These are phyloP conservation scores for Drosophila putrida DNA, from an alignment of 2,888 invertebrate genomes.

Conservation along the genomic window DNA sequence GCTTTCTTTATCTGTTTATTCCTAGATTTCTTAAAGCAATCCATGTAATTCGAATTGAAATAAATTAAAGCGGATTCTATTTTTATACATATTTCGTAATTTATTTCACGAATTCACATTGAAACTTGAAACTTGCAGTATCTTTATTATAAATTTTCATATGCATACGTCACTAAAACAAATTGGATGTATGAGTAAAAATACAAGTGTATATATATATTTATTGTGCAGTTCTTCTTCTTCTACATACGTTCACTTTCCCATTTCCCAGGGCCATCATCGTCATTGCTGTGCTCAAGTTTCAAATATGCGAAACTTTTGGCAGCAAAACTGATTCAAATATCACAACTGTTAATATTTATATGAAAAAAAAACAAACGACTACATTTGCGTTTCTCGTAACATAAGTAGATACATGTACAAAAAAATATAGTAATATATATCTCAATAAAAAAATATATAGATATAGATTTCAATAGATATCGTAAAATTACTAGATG, in stretches of 20 bases:
- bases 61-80: neutral
- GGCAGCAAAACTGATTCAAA: conserved; percentile 55
- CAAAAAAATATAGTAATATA: conserved; percentile 11
- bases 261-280: conserved; percentile 31
- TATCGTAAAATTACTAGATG: conserved; percentile 13
- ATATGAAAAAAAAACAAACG: conserved; percentile 66
- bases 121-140: neutral
- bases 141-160: neutral
- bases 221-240: conserved; percentile 34
- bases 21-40: too few relatives aligned
- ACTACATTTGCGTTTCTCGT: conserved; percentile 56
- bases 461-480: conserved; percentile 1
- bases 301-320: conserved; percentile 22
- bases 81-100: neutral
- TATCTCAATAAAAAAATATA: neutral
- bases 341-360: conserved; percentile 73
- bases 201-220: conserved; percentile 10
- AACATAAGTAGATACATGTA: conserved; percentile 34
- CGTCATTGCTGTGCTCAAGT: conserved; percentile 28
- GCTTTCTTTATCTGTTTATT: too few relatives aligned
- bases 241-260: conserved; percentile 14
- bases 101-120: neutral
- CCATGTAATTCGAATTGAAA: too few relatives aligned
- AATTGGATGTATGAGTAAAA: conserved; percentile 1
- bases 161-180: neutral